Evolutionary conservation across 2,888 invertebrate genomes (phyloP), one percentile per base, ranked within the genome.

Genomic region (Eristalis intricaria): DNA sequence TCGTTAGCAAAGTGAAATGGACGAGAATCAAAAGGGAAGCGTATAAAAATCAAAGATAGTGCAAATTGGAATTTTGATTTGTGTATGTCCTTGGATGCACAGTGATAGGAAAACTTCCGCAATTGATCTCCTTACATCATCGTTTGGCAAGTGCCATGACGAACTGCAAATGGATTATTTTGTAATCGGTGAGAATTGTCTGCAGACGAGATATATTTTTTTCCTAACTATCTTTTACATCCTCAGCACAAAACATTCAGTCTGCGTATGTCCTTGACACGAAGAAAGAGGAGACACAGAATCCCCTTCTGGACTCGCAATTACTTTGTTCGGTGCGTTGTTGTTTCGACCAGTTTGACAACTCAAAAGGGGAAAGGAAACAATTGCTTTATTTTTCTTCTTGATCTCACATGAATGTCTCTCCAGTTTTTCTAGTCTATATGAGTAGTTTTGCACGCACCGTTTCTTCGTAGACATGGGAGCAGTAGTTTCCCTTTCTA

Each of bases 11-110:
- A 19, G 19, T 8, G 50, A 8, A 66, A 58, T 60, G 58, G 29
- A 32, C 35, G 61, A 13, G 61, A 68, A 61, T 76, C 22, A 29
- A 23, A 50, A 35, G 56, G 69, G 15, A 43, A 32, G 22, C 29
- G 26, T n/a, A 29, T 22, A 29, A n/a, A n/a, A 66, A n/a, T 32
- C 32, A 8, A 43, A 58, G 75, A 19, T 38, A 8, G 75, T 19
- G 58, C 32, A 43, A 40, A 68, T 40, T 40, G 32, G 23, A 68
- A 76, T 43, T 76, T 26, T 23, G 43, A 38, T 43, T 76, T 50
- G 19, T 50, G 50, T 29, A 60, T 76, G 68, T 68, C 76, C 76
- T 76, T 76, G 76, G 68, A 29, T 29, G 40, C 10, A 61, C 22
- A 60, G 66, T 58, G 40, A 1, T 40, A 11, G 8, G 15, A 29